Evolutionary conservation across 2,888 invertebrate genomes (phyloP), one percentile per base, ranked within the genome.

Genomic region (Cabera pusaria): DNA sequence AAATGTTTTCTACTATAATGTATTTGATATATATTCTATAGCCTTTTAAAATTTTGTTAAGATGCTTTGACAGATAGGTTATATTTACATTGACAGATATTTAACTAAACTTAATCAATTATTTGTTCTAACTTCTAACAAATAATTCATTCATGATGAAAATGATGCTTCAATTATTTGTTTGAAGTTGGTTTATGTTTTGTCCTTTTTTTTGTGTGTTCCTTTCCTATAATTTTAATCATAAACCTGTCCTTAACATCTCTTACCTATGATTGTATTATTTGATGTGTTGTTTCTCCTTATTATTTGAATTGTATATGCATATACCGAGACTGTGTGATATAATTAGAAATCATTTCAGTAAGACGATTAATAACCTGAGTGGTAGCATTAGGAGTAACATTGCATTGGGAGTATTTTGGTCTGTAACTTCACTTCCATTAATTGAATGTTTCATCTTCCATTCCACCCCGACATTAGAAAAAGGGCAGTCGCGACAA

Each of bases 401-500:
- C 10, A 25, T 20, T n/a, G n/a, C n/a, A n/a, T n/a, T n/a, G n/a
- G n/a, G n/a, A n/a, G n/a, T n/a, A n/a, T n/a, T n/a, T n/a, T n/a
- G n/a, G 14, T 14, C 14, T 14, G 14, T 14, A 14, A 14, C 4
- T 75, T 80, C 85, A 83, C 65, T 69, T 63, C 76, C 86, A 88
- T 87, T 87, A 87, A 88, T 85, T 75, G 56, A 78, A 82, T 86
- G 81, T 88, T 87, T 88, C 88, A 85, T 86, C 82, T 88, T 86
- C 80, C 87, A 86, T 87, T 76, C 81, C 64, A 72, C 83, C 78
- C 82, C 86, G 69, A 87, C 81, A 72, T 85, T 93, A 95, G 95
- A 95, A 95, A 92, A 95, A 95, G 90, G 95, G 95, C 90, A 95
- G 95, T 90, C 92, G 94, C 81, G 95, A 95, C 81, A 95, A 95